A percentile compares a stretch with the other conserved stretches of the same genome.
Conservation (phyloP, 2,888 invertebrate species). For the Rhimphoctona megacephalus region DNA sequence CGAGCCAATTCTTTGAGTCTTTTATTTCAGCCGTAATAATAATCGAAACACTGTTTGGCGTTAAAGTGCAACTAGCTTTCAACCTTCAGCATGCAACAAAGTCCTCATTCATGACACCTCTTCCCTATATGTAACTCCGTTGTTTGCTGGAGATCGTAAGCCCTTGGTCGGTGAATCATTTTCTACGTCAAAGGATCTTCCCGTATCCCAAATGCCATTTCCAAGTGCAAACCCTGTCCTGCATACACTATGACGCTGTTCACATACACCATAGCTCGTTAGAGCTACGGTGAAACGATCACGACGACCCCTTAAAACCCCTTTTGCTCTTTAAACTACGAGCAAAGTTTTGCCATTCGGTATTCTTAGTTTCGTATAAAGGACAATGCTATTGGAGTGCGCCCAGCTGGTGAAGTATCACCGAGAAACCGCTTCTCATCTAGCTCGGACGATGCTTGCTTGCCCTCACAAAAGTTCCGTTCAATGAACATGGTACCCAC, state of each 20-base stretch:
- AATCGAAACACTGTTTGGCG: background rate
- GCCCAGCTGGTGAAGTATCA: slow-evolving; percentile 49
- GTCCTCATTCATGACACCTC: too few relatives aligned
- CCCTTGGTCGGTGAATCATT: background rate
- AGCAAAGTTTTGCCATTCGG: slow-evolving; percentile 51
- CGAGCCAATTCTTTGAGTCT: background rate
- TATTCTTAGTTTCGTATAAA: slow-evolving; percentile 16
- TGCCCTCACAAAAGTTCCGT: slow-evolving; percentile 8
- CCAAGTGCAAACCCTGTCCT: background rate
- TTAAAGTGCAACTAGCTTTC: background rate
- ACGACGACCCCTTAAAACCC: background rate
- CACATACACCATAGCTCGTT: background rate
- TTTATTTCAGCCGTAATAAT: background rate
- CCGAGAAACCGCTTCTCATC: slow-evolving; percentile 43
- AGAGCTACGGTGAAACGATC: slow-evolving; percentile 6
- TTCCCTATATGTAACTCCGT: background rate
- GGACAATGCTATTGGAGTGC: slow-evolving; percentile 52
- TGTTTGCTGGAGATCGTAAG: background rate
- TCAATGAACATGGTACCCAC: slow-evolving; percentile 11
- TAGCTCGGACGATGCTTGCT: slow-evolving; percentile 37
- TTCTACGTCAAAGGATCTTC: slow-evolving; percentile 12
- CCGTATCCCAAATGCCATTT: background rate
- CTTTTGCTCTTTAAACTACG: background rate
- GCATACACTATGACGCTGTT: background rate
- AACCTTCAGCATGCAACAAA: too few relatives aligned